These are phyloP conservation scores for Bombus haemorrhoidalis DNA, from an alignment of 1,140 invertebrate species.

Conservation along the genomic window DNA sequence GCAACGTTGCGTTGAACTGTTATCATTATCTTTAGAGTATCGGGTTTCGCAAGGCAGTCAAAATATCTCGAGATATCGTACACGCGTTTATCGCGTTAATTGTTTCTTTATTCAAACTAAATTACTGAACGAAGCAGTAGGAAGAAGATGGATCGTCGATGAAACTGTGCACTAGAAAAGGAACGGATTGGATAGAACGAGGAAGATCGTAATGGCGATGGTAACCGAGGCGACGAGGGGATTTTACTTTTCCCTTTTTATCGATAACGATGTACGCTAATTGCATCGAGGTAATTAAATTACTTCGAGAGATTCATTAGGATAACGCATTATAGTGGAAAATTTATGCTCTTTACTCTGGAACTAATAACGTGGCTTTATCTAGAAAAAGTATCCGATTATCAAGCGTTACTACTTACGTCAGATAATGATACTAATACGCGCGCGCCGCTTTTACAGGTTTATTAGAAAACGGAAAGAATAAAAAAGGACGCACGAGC, in stretches of 20 bases:
- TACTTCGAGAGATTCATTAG: conserved; percentile 16
- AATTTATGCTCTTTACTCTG: conserved; percentile 54
- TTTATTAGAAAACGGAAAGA: conserved; percentile 1
- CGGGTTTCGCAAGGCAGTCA: background rate
- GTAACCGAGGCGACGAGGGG: background rate
- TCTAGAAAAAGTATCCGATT: conserved; percentile 46
- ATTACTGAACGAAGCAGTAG: background rate
- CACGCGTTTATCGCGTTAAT: conserved; percentile 37
- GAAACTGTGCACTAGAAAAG: background rate
- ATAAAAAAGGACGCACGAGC: background rate
- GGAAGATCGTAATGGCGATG: background rate
- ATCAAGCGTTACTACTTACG: conserved; percentile 37
- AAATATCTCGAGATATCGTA: background rate
- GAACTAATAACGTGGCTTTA: conserved; percentile 51
- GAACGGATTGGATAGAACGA: background rate
- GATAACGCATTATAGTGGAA: conserved; percentile 45
- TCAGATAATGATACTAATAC: conserved; percentile 42
- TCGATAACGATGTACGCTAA: conserved; percentile 44
- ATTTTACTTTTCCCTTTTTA: background rate
- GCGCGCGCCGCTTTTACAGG: background rate
- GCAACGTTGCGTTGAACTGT: no score
- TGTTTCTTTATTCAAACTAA: conserved; percentile 17
- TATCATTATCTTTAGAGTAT: no score
- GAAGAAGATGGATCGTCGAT: background rate
- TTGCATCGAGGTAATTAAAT: conserved; percentile 37